Conservation (phyloP, 2,113 vertebrate species). For the Scopus umbretta region DNA sequence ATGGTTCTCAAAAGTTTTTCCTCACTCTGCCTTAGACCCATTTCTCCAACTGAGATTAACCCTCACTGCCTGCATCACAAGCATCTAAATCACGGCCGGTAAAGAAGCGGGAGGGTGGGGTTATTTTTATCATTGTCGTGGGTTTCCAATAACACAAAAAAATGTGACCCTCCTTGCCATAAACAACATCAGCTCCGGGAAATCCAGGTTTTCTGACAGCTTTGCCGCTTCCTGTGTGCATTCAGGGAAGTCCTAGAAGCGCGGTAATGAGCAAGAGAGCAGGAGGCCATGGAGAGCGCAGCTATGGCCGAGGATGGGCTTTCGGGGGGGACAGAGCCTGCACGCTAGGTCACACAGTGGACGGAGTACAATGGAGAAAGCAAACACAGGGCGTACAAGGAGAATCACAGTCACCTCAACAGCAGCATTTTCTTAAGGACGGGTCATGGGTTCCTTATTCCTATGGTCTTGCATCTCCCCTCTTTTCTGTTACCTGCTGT, state of each 20-base stretch:
- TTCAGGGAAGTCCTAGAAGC: background rate
- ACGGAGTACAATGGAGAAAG: background rate
- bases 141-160: background rate
- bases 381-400: background rate
- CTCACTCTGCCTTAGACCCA: background rate
- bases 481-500: background rate
- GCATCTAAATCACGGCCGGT: background rate
- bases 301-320: background rate
- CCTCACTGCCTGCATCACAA: background rate
- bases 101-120: background rate
- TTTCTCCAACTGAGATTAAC: background rate
- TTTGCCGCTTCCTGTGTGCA: background rate
- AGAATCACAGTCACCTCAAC: background rate
- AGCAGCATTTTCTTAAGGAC: background rate
- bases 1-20: background rate
- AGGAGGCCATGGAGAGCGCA: background rate
- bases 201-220: background rate
- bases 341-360: background rate
- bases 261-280: accelerated
- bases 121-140: background rate
- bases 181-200: background rate
- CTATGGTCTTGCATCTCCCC: background rate
- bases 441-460: background rate
- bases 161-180: background rate
- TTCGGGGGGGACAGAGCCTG: background rate